Evolutionary conservation across 2,888 invertebrate species (phyloP), one percentile per base, ranked within the genome.

Genomic region (Andrena bicolor): DNA sequence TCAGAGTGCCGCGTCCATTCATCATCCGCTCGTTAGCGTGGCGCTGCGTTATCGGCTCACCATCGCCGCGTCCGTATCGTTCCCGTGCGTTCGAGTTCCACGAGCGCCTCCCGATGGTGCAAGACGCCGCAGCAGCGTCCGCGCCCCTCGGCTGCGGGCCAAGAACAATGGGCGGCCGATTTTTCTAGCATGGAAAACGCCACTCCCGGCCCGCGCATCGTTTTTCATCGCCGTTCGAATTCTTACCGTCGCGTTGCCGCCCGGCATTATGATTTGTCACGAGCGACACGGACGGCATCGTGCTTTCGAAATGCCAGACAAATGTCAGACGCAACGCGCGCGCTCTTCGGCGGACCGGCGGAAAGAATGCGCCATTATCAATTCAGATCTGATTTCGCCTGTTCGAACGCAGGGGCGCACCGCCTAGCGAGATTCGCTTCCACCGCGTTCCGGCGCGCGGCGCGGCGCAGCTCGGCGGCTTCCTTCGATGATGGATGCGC

Each of bases 301-400:
- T 41, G 60, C 82, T 76, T 82, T 82, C 82, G 70, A 87, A 87
- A 87, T 86, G 86, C 81, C 86, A 86, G 68, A 82, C 80, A 87
- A 87, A 87, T 87, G 86, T 86, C 86, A 87, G 82, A 83, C 82
- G 81, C 83, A 74, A 73, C 78, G 48, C 74, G 48, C 74, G 76
- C 76, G 76, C 70, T 73, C 56, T 65, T 61, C 70, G 26, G 26
- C 64, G 76, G 63, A 69, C 51, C 49, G 10, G 30, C 70, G 28
- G 35, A 73, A 78, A 73, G 60, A 70, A 74, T 74, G 58, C 69
- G 63, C 64, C 78, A 48, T 28, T 51, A 30, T 76, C 65, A 61
- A 75, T 58, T 64, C 28, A 16, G 56, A 58, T 79, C 49, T 53
- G 63, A 63, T 63, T 53, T 68, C 56, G n/a, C 13, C 20, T 49